Conservation (phyloP, 2,888 invertebrate species). For the Stenolophus ochropezus region DNA sequence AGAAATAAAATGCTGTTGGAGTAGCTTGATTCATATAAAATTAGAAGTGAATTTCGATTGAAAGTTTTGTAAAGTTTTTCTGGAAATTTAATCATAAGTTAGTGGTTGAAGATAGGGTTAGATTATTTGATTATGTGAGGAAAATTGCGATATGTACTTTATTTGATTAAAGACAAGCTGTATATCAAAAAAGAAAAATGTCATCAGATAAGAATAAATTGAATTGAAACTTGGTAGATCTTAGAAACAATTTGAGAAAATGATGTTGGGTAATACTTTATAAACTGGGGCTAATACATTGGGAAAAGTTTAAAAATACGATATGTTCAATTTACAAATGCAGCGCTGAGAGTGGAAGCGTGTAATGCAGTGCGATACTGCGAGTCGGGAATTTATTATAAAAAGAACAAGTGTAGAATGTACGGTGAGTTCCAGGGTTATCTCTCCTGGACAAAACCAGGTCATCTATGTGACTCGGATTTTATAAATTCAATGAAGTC, state of each 20-base stretch:
- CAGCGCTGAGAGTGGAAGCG: slow-evolving; percentile 35
- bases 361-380: slow-evolving; percentile 28
- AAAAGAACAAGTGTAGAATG: slow-evolving; percentile 32
- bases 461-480: slow-evolving; percentile 33
- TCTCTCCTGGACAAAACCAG: slow-evolving; percentile 36
- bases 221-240: not conserved
- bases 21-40: not conserved
- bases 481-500: slow-evolving; percentile 43
- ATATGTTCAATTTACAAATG: slow-evolving; percentile 43
- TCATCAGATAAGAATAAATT: slow-evolving; percentile 26
- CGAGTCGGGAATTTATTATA: slow-evolving; percentile 25
- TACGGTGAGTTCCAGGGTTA: slow-evolving; percentile 22
- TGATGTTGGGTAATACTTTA: slow-evolving; percentile 12
- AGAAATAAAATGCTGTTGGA: too few relatives aligned
- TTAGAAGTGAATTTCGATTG: not conserved
- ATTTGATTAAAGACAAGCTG: slow-evolving; percentile 11
- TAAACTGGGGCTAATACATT: slow-evolving; percentile 24
- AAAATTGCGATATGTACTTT: slow-evolving; percentile 7
- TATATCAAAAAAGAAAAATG: not conserved
- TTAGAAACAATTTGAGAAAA: slow-evolving; percentile 1
- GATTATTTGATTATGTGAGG: not conserved
- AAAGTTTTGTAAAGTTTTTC: not conserved
- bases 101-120: not conserved
- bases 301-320: slow-evolving; percentile 22
- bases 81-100: not conserved